A percentile compares a stretch with the other conserved stretches of the same genome.
Conservation (phyloP, 2,888 invertebrate species). For the Agriotes lineatus region DNA sequence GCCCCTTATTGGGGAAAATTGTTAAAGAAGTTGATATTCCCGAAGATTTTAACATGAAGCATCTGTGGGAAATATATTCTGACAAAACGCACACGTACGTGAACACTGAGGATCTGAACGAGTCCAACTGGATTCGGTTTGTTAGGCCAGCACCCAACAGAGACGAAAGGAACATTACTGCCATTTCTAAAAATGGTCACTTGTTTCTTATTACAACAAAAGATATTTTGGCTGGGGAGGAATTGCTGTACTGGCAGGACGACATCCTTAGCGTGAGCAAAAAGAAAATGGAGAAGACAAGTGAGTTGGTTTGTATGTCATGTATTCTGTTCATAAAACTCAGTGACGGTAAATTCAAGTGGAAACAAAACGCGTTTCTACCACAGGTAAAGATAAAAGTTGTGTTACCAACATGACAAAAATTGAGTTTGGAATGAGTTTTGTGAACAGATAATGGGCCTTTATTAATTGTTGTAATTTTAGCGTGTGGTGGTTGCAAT, state of each 20-base stretch:
- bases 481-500: conserved; percentile 81
- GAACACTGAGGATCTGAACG: conserved; percentile 72
- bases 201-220: conserved; percentile 74
- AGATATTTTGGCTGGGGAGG: conserved; percentile 72
- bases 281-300: conserved; percentile 78
- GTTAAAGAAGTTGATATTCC: conserved; percentile 77
- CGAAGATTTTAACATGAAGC: conserved; percentile 77
- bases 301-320: conserved; percentile 58
- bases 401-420: no score
- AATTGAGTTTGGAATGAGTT: no score
- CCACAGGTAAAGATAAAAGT: no score
- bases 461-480: conserved; percentile 49
- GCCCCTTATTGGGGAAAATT: conserved; percentile 74
- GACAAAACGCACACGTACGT: conserved; percentile 57
- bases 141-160: conserved; percentile 75
- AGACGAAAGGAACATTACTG: conserved; percentile 72
- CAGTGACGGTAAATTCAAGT: not conserved
- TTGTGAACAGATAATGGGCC: not conserved
- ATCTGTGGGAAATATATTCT: conserved; percentile 74
- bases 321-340: not conserved
- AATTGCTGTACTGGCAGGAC: conserved; percentile 79
- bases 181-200: conserved; percentile 70
- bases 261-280: conserved; percentile 73
- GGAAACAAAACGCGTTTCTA: not conserved
- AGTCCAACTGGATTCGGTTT: conserved; percentile 78